Evolutionary conservation across 2,797 vertebrate species (phyloP), one percentile per base, ranked within the genome.

Genomic region (Sebastes nivosus): DNA sequence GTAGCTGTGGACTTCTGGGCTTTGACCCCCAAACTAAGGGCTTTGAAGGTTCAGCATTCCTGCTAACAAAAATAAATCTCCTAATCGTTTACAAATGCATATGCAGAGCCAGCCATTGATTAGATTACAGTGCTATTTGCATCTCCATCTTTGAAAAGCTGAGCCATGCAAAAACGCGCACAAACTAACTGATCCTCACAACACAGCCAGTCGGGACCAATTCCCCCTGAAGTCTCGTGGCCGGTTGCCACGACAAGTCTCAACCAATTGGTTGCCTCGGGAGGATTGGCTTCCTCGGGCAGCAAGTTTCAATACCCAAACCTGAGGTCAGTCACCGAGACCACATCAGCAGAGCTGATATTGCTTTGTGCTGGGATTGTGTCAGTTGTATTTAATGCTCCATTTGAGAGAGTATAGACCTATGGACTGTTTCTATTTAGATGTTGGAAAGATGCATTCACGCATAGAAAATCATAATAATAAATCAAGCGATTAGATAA

Each of bases 71-170:
- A 83, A 87, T 75, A 82, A 89, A 87, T 83, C 85, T 87, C 76
- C 75, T 88, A 85, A 92, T 88, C 75, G 60, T 69, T 68, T 61
- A 72, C 88, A 89, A 82, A 87, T 81, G 72, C 85, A 79, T 66
- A 66, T 65, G 84, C 86, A 61, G 80, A 87, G 82, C 84, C 89
- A 84, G 81, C 60, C 85, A 93, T 90, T 90, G 91, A 93, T 94
- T 88, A 81, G 75, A 84, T 88, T 87, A 82, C 81, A 50, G 59
- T 25, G 54, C 59, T 65, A 46, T 90, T 87, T 87, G 82, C 80
- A 69, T 61, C 60, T 73, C 79, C 67, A 80, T 83, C 80, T 75
- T 75, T 77, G 63, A 85, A 87, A 89, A 80, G 86, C 90, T 92
- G 90, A 92, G 82, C 75, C 61, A 57, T 85, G 89, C 90, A 92